These are phyloP conservation scores for Vanessa cardui DNA, from an alignment of 2,888 invertebrate species.

Conservation along the genomic window DNA sequence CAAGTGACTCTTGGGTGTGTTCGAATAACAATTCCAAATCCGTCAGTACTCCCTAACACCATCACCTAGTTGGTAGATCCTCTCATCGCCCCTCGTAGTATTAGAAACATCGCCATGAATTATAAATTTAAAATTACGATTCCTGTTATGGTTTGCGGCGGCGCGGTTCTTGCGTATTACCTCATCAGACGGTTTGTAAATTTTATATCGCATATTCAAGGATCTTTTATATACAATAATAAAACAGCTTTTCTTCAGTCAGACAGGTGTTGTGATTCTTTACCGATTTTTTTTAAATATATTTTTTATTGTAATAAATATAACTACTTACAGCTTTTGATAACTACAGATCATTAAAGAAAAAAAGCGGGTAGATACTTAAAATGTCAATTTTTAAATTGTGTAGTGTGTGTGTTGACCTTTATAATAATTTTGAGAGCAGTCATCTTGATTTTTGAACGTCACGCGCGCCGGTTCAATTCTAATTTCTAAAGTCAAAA, in stretches of 20 bases:
- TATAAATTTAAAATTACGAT: constrained; percentile 79
- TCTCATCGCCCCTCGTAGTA: constrained; percentile 47
- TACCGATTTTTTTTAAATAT: too few species aligned
- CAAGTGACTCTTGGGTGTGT: constrained; percentile 76
- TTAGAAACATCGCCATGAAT: constrained; percentile 66
- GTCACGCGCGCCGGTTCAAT: constrained; percentile 35
- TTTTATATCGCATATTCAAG: constrained; percentile 27
- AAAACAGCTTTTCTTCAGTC: neutral
- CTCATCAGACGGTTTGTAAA: constrained; percentile 80
- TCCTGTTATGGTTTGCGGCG: constrained; percentile 79
- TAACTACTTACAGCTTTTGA: too few species aligned
- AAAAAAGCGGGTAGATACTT: constrained; percentile 63
- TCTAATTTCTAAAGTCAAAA: constrained; percentile 25
- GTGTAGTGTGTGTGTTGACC: neutral
- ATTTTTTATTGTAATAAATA: neutral
- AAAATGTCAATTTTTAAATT: constrained; percentile 51
- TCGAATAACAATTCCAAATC: constrained; percentile 63
- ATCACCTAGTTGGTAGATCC: constrained; percentile 55
- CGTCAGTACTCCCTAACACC: constrained; percentile 60
- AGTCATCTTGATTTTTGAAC: constrained; percentile 34
- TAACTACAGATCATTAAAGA: constrained; percentile 45
- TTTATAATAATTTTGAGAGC: constrained; percentile 21
- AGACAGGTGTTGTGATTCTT: neutral
- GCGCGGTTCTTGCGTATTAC: constrained; percentile 79
- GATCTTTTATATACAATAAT: neutral